phyloP scores from a whole-genome alignment of 2,888 invertebrate species.

The Sinotaia quadrata region DNA sequence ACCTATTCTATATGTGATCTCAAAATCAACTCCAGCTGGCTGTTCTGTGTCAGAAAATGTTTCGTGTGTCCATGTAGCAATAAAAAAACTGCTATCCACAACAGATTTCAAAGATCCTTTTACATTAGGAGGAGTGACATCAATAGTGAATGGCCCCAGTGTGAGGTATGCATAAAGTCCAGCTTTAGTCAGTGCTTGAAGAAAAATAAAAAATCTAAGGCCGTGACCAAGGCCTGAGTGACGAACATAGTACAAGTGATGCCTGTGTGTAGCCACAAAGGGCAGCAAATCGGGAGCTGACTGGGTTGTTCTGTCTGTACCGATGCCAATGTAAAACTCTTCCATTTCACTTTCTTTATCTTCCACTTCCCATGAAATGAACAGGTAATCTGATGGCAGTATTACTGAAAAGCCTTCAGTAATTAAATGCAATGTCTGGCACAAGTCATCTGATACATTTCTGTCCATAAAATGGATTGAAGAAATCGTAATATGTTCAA shows the following conservation, averaged over 20 bases:
- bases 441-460: conserved; percentile 31
- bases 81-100: conserved; percentile 1
- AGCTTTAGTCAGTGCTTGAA: conserved; percentile 38
- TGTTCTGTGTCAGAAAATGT: conserved; percentile 37
- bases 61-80: conserved; percentile 25
- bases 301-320: conserved; percentile 17
- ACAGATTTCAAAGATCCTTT: conserved; percentile 6
- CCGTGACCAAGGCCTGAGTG: conserved; percentile 37
- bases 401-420: conserved; percentile 24
- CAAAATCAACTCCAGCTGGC: conserved; percentile 5
- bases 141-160: conserved; percentile 41
- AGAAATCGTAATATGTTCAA: neutral
- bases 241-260: conserved; percentile 21
- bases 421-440: conserved; percentile 26
- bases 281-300: conserved; percentile 36
- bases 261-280: conserved; percentile 19
- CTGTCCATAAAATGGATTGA: conserved; percentile 3
- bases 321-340: conserved; percentile 45
- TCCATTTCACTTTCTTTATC: conserved; percentile 41
- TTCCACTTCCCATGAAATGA: conserved; percentile 35
- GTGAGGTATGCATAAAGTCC: conserved; percentile 22
- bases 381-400: conserved; percentile 40
- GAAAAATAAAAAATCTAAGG: conserved; percentile 35
- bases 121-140: conserved; percentile 40
- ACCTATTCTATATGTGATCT: conserved; percentile 19